Percentiles rank a stretch among this genome's conserved stretches.
These are phyloP conservation scores for Oscheius sp. DNA, from an alignment of 1,140 invertebrate genomes.

Conservation along the genomic window DNA sequence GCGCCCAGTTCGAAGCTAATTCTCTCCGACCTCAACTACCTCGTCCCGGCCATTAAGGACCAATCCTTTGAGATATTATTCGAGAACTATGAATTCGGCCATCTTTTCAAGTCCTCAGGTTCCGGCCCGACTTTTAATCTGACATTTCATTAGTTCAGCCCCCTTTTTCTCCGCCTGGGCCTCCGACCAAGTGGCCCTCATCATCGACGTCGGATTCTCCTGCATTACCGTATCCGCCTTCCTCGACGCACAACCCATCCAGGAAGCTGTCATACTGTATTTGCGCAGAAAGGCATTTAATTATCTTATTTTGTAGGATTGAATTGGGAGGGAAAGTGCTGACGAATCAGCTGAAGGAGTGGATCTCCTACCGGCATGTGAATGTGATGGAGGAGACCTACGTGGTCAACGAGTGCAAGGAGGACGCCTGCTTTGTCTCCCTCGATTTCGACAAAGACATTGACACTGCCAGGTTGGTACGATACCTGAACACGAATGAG, in stretches of 20 bases:
- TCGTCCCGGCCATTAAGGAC: conserved; percentile 87
- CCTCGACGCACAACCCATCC: conserved; percentile 80
- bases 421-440: conserved; percentile 92
- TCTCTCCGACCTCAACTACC: conserved; percentile 92
- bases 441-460: conserved; percentile 81
- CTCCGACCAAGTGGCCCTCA: conserved; percentile 68
- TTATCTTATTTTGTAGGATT: conserved; percentile 68
- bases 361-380: conserved; percentile 91
- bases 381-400: conserved; percentile 99
- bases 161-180: conserved; percentile 10
- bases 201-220: conserved; percentile 90
- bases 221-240: conserved; percentile 92
- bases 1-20: conserved; percentile 65
- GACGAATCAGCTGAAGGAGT: conserved; percentile 96
- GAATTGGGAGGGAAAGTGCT: conserved; percentile 94
- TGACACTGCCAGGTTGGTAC: conserved; percentile 69
- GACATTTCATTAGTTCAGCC: conserved; percentile 27
- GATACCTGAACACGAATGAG: neutral
- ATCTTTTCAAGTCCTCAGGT: conserved; percentile 67
- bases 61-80: conserved; percentile 91
- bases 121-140: conserved; percentile 37
- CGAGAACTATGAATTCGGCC: conserved; percentile 90
- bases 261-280: conserved; percentile 65
- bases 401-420: conserved; percentile 97
- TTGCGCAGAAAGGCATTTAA: neutral